These are phyloP conservation scores for Pelusios castaneus DNA, from an alignment of 2,113 vertebrate genomes.

Conservation along the genomic window DNA sequence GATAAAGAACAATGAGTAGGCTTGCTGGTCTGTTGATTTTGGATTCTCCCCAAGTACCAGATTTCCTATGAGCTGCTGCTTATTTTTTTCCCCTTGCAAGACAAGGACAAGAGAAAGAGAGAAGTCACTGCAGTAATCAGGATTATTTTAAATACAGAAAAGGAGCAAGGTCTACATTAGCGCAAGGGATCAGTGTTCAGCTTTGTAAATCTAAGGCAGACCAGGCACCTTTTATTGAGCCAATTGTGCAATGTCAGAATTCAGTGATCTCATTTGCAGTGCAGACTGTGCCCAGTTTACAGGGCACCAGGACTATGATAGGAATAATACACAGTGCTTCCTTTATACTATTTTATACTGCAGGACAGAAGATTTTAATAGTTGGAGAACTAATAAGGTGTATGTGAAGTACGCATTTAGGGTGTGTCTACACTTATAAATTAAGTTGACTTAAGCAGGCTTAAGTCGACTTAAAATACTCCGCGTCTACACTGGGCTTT, in stretches of 20 bases:
- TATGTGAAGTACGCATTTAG: not conserved
- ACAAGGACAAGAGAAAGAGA: slow-evolving; percentile 44
- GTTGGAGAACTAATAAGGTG: not conserved
- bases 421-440: too few relatives aligned
- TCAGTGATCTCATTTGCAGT: slow-evolving; percentile 46
- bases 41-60: slow-evolving; percentile 49
- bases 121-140: slow-evolving; percentile 21
- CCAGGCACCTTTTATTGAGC: not conserved
- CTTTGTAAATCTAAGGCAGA: slow-evolving; percentile 58
- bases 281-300: not conserved
- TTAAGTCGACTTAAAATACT: too few relatives aligned
- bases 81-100: not conserved
- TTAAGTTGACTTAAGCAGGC: too few relatives aligned
- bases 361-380: not conserved
- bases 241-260: slow-evolving; percentile 37
- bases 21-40: slow-evolving; percentile 71
- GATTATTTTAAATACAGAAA: slow-evolving; percentile 41
- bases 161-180: slow-evolving; percentile 48
- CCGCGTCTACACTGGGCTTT: too few relatives aligned
- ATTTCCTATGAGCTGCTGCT: not conserved
- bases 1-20: slow-evolving; percentile 67
- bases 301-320: fast-evolving
- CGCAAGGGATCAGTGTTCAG: slow-evolving; percentile 56
- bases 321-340: not conserved
- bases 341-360: not conserved